Evolutionary conservation across 1,140 invertebrate genomes (phyloP).

Genomic region (Popillia japonica): DNA sequence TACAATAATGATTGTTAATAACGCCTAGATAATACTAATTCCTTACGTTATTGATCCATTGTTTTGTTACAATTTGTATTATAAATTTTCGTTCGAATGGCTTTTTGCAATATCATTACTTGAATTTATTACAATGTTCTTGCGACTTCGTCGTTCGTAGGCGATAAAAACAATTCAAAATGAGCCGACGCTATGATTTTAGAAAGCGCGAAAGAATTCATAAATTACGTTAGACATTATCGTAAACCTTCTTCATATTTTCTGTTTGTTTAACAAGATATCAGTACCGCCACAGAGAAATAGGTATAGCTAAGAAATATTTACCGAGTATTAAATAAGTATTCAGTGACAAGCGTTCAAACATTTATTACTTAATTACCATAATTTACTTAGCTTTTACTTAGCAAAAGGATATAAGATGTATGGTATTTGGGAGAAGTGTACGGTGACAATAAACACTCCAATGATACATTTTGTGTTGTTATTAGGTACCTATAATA

Average conservation of each 20-base stretch:
- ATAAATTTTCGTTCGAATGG: conserved; percentile 21
- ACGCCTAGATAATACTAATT: conserved; percentile 34
- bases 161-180: conserved; percentile 23
- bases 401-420: no score
- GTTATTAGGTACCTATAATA: no score
- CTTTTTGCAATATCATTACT: conserved; percentile 29
- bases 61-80: conserved; percentile 32
- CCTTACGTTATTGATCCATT: conserved; percentile 32
- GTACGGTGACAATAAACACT: no score
- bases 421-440: no score
- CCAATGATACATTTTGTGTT: no score
- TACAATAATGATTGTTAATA: conserved; percentile 43
- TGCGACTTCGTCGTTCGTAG: conserved; percentile 3
- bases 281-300: no score
- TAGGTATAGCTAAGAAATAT: no score
- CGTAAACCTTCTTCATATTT: not conserved
- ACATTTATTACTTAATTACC: no score
- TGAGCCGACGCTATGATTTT: conserved; percentile 5
- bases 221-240: conserved; percentile 2
- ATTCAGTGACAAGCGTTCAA: no score
- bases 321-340: no score
- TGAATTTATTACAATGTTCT: conserved; percentile 2
- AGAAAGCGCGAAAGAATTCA: conserved; percentile 17
- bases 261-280: no score
- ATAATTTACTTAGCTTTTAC: no score